Evolutionary conservation across 2,113 vertebrate species (phyloP).

Genomic region (Plestiodon gilberti): DNA sequence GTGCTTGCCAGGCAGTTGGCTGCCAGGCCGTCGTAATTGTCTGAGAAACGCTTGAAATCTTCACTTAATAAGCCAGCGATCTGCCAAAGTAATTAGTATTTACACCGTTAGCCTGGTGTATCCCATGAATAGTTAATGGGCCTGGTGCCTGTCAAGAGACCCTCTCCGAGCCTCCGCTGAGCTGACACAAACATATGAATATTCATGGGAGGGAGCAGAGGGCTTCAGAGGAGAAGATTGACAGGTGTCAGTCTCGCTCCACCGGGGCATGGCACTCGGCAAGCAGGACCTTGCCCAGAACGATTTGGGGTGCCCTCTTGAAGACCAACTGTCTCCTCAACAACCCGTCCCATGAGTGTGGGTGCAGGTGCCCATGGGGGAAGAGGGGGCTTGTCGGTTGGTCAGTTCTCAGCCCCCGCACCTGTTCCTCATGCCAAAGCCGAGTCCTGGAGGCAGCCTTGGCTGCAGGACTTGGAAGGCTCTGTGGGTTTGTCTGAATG

Average conservation of each 20-base stretch:
- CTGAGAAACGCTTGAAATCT: conserved; percentile 32
- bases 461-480: no score
- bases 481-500: no score
- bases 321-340: background rate
- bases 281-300: background rate
- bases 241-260: conserved; percentile 1
- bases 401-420: background rate
- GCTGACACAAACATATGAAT: conserved; percentile 33
- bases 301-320: background rate
- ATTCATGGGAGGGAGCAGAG: background rate
- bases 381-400: background rate
- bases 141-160: background rate
- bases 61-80: conserved; percentile 33
- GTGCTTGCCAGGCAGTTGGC: background rate
- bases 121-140: conserved; percentile 36
- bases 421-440: background rate
- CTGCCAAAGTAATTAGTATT: conserved; percentile 34
- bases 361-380: no score
- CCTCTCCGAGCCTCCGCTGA: background rate
- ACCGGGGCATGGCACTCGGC: background rate
- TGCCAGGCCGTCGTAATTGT: conserved; percentile 15
- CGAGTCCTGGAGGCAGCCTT: background rate
- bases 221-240: background rate
- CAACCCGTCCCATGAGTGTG: background rate
- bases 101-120: conserved; percentile 25